Conservation (phyloP, 1,140 invertebrate genomes). For the Eulimnadia texana region DNA sequence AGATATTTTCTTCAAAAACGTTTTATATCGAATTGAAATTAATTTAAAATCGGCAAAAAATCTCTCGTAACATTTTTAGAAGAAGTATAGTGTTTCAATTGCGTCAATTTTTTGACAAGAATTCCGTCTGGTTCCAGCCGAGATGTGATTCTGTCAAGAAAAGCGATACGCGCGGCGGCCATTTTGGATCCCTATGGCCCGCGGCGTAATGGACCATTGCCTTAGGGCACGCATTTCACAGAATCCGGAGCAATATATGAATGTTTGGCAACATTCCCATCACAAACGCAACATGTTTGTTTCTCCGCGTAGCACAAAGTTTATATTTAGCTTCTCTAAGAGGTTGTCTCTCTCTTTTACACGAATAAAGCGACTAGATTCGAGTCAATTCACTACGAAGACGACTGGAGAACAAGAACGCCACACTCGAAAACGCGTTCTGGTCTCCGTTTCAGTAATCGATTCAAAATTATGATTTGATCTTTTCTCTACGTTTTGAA, state of each 20-base stretch:
- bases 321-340: neutral
- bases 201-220: neutral
- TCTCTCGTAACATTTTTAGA: too few relatives aligned
- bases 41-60: too few relatives aligned
- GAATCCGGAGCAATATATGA: neutral
- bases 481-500: neutral
- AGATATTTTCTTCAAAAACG: too few relatives aligned
- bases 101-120: too few relatives aligned
- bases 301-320: neutral
- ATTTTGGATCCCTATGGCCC: neutral
- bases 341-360: neutral
- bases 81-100: too few relatives aligned
- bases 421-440: too few relatives aligned
- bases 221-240: neutral
- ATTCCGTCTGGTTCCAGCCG: too few relatives aligned
- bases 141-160: too few relatives aligned
- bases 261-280: neutral
- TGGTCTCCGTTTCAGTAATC: neutral
- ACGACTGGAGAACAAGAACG: neutral
- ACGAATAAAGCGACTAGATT: neutral
- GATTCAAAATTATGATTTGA: neutral
- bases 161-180: too few relatives aligned
- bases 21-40: too few relatives aligned
- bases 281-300: neutral
- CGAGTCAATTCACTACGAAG: neutral